Conservation (phyloP, 2,113 vertebrate genomes). For the Gila orcuttii region DNA sequence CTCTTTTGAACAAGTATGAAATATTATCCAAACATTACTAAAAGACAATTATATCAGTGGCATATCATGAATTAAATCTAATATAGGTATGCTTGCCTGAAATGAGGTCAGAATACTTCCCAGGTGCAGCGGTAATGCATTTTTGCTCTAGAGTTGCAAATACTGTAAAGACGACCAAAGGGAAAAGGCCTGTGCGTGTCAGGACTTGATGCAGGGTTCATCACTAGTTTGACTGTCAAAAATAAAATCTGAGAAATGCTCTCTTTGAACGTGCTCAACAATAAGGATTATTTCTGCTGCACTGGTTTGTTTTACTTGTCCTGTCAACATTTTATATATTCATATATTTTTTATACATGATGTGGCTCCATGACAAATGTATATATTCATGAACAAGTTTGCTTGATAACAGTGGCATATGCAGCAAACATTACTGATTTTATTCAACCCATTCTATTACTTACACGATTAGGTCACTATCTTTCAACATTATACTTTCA, state of each 20-base stretch:
- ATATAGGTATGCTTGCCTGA: background rate
- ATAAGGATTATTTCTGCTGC: background rate
- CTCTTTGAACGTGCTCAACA: background rate
- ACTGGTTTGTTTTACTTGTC: background rate
- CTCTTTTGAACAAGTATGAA: background rate
- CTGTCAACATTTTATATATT: background rate
- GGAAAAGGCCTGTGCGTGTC: conserved; percentile 32
- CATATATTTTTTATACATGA: background rate
- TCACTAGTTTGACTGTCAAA: conserved; percentile 29
- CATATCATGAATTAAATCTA: background rate
- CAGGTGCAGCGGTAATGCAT: conserved; percentile 47
- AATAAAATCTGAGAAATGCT: background rate
- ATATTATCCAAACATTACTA: background rate
- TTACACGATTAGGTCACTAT: background rate
- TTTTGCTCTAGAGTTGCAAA: conserved; percentile 52
- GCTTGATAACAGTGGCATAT: background rate
- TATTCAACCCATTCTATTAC: background rate
- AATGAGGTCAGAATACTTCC: conserved; percentile 19
- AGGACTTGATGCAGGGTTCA: conserved; percentile 63
- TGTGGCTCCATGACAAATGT: background rate
- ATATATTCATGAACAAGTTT: background rate
- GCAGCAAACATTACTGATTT: background rate
- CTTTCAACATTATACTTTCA: too few species aligned
- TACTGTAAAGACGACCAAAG: background rate
- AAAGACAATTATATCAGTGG: background rate